Evolutionary conservation across 2,797 vertebrate species (phyloP).

Genomic region (Serranus cabrilla): DNA sequence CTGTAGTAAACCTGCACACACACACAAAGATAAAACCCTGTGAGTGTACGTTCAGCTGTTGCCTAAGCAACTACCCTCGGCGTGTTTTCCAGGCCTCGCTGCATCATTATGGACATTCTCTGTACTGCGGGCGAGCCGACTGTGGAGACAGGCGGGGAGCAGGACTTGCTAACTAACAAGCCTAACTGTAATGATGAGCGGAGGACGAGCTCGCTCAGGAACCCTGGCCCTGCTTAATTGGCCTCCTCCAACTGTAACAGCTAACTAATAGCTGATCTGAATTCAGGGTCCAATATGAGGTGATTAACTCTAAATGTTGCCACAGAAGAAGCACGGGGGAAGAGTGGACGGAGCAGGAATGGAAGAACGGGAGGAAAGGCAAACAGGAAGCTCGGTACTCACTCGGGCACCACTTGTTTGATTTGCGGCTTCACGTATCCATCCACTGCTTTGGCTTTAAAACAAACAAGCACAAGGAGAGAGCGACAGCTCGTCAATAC

Average conservation of each 20-base stretch:
- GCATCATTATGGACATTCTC: slow-evolving; percentile 64
- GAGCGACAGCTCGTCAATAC: slow-evolving; percentile 8
- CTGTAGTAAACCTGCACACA: slow-evolving; percentile 88
- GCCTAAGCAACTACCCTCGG: slow-evolving; percentile 74
- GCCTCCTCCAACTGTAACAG: slow-evolving; percentile 76
- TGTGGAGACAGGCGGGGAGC: slow-evolving; percentile 49
- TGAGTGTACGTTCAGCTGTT: slow-evolving; percentile 59
- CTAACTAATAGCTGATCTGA: slow-evolving; percentile 78
- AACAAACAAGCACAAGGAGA: slow-evolving; percentile 51
- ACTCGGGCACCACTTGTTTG: slow-evolving; percentile 98
- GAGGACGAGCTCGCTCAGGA: slow-evolving; percentile 73
- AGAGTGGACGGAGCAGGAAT: slow-evolving; percentile 2
- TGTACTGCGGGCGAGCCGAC: slow-evolving; percentile 28
- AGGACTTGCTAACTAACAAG: slow-evolving; percentile 72
- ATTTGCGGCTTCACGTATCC: slow-evolving; percentile 98
- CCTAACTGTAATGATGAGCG: slow-evolving; percentile 81
- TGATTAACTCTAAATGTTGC: slow-evolving; percentile 73
- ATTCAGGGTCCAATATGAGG: slow-evolving; percentile 71
- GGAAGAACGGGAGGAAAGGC: slow-evolving; percentile 6
- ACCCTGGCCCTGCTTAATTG: slow-evolving; percentile 74
- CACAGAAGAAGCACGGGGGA: slow-evolving; percentile 24
- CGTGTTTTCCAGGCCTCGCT: slow-evolving; percentile 62
- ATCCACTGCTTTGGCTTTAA: slow-evolving; percentile 93
- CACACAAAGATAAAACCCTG: slow-evolving; percentile 40
- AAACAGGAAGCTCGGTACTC: slow-evolving; percentile 75